phyloP scores from a whole-genome alignment of 2,113 vertebrate species.

The Hemibagrus wyckioides region DNA sequence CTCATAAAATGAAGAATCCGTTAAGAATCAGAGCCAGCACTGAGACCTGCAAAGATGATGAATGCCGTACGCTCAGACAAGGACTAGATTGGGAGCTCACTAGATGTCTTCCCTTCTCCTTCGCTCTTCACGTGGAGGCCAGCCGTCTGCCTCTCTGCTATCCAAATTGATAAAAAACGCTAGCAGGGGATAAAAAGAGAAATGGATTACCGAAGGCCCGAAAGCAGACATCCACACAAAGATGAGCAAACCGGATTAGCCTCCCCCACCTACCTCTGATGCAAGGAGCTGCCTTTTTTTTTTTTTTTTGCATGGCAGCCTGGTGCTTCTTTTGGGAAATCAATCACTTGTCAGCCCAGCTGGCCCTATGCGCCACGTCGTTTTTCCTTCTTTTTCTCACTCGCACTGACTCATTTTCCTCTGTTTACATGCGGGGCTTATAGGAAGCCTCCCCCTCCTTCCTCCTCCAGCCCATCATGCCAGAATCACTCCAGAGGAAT shows the following conservation, averaged over 20 bases:
- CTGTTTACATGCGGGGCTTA: slow-evolving; percentile 54
- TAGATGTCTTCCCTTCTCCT: background rate
- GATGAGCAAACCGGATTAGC: slow-evolving; percentile 59
- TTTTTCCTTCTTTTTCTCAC: slow-evolving; percentile 31
- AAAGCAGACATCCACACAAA: slow-evolving; percentile 50
- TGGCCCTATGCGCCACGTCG: slow-evolving; percentile 32
- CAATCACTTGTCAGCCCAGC: slow-evolving; percentile 49
- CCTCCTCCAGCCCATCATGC: slow-evolving; percentile 22
- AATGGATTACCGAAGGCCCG: slow-evolving; percentile 51
- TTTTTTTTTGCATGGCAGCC: background rate
- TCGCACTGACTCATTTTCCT: slow-evolving; percentile 38
- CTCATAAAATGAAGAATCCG: background rate
- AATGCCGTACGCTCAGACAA: background rate
- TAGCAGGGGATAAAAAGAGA: slow-evolving; percentile 31
- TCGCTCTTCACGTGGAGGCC: background rate
- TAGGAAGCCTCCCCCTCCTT: slow-evolving; percentile 19
- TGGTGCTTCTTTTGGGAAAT: slow-evolving; percentile 48
- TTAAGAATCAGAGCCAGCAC: background rate
- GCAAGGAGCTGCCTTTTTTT: background rate
- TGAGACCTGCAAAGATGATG: background rate
- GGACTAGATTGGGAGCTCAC: background rate
- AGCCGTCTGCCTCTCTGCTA: background rate
- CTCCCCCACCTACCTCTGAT: slow-evolving; percentile 23
- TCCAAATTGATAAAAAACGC: slow-evolving; percentile 43
- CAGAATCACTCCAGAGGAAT: slow-evolving; percentile 49